Conservation (phyloP, 2,888 invertebrate genomes). For the Drosophila parthenogenetica region DNA sequence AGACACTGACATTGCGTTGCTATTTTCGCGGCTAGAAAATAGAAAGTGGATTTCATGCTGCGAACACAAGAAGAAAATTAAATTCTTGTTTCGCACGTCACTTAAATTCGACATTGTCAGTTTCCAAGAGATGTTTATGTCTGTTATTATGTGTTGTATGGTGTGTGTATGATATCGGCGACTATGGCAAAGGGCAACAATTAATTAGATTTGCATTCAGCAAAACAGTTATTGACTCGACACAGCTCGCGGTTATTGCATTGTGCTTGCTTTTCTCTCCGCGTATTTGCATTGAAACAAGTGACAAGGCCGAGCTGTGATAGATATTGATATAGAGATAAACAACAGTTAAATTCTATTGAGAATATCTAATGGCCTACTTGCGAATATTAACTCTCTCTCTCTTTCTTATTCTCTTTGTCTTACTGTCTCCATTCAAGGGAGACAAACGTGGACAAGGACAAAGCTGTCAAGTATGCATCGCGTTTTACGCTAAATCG, state of each 20-base stretch:
- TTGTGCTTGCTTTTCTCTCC: slow-evolving; percentile 19
- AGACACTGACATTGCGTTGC: slow-evolving; percentile 52
- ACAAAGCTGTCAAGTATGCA: slow-evolving; percentile 42
- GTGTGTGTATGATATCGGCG: slow-evolving; percentile 55
- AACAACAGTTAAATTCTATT: slow-evolving; percentile 41
- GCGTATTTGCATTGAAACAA: slow-evolving; percentile 40
- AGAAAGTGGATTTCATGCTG: slow-evolving; percentile 54
- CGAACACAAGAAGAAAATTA: slow-evolving; percentile 76
- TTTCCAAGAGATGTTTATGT: slow-evolving; percentile 28
- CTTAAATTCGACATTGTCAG: slow-evolving; percentile 81
- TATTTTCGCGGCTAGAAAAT: slow-evolving; percentile 30
- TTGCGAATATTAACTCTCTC: slow-evolving; percentile 3
- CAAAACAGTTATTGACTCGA: slow-evolving; percentile 36
- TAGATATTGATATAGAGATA: slow-evolving; percentile 41
- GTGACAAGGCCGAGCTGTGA: slow-evolving; percentile 53
- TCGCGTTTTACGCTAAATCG: slow-evolving; percentile 57
- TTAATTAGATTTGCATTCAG: slow-evolving; percentile 80
- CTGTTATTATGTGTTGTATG: slow-evolving; percentile 12
- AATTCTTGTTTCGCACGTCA: slow-evolving; percentile 83
- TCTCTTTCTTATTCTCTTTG: neutral
- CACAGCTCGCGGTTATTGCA: slow-evolving; percentile 34
- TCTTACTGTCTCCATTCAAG: slow-evolving; percentile 20
- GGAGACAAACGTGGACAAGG: slow-evolving; percentile 36
- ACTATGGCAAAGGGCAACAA: slow-evolving; percentile 70
- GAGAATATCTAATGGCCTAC: slow-evolving; percentile 44